Evolutionary conservation across 2,888 invertebrate genomes (phyloP).

Genomic region (Tenthredo mesomela): DNA sequence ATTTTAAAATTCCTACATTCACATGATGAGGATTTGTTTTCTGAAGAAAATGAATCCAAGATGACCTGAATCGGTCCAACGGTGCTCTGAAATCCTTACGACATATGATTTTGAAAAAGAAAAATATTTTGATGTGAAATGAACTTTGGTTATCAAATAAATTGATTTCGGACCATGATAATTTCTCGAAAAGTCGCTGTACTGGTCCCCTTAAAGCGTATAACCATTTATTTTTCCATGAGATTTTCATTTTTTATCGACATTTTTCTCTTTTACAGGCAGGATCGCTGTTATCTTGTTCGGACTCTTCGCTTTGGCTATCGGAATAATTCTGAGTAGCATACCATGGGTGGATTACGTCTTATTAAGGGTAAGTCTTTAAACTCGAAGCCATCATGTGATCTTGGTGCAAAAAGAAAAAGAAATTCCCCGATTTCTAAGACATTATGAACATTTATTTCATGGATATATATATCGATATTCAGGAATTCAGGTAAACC

Average conservation of each 20-base stretch:
- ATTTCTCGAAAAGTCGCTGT: no score
- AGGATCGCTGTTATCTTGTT: constrained; percentile 89
- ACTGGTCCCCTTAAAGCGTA: no score
- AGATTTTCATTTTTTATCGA: constrained; percentile 16
- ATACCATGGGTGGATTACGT: constrained; percentile 94
- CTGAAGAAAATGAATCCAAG: no score
- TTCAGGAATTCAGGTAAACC: neutral
- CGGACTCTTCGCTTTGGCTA: constrained; percentile 89
- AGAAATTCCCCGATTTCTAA: neutral
- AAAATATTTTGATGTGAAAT: no score
- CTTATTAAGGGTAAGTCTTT: constrained; percentile 86
- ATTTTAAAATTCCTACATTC: no score
- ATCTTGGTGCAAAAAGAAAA: neutral
- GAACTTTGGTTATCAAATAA: no score
- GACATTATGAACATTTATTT: neutral
- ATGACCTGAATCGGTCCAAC: no score
- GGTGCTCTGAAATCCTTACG: no score
- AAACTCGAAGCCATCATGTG: neutral
- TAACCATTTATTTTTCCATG: constrained; percentile 8
- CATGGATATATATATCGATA: neutral
- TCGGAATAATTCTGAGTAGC: constrained; percentile 90
- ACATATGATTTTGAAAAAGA: no score
- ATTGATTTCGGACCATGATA: no score
- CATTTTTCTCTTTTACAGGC: constrained; percentile 82
- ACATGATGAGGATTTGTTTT: no score